These are phyloP conservation scores for Aphis craccivora DNA, from an alignment of 1,140 invertebrate species.

Conservation along the genomic window DNA sequence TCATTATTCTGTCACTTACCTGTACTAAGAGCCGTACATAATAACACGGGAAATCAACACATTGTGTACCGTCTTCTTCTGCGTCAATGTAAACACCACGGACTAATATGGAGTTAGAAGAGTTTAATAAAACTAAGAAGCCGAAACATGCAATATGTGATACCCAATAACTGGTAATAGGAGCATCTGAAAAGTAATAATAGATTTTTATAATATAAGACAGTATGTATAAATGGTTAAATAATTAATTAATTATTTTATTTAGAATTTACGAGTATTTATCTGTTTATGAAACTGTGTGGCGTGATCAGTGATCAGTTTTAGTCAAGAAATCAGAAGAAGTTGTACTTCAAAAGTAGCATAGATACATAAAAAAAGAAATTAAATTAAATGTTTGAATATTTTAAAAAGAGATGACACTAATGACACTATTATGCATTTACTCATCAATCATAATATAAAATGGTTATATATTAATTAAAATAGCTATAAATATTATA, in stretches of 20 bases:
- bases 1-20: slow-evolving; percentile 63
- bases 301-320: not conserved
- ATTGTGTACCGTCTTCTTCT: slow-evolving; percentile 79
- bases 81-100: slow-evolving; percentile 85
- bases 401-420: too few relatives aligned
- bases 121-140: slow-evolving; percentile 80
- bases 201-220: not conserved
- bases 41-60: slow-evolving; percentile 81
- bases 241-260: not conserved
- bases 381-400: too few relatives aligned
- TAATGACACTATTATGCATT: not conserved
- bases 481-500: not conserved
- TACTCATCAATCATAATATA: not conserved
- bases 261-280: not conserved
- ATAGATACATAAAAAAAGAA: too few relatives aligned
- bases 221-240: not conserved
- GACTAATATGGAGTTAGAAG: slow-evolving; percentile 82
- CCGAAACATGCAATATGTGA: slow-evolving; percentile 76
- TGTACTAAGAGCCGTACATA: slow-evolving; percentile 81
- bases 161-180: slow-evolving; percentile 78
- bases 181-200: slow-evolving; percentile 67
- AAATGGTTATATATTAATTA: not conserved
- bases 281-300: not conserved
- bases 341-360: too few relatives aligned
- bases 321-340: too few relatives aligned